These are phyloP conservation scores for Podocnemis expansa DNA, from an alignment of 2,113 vertebrate species.

Conservation along the genomic window DNA sequence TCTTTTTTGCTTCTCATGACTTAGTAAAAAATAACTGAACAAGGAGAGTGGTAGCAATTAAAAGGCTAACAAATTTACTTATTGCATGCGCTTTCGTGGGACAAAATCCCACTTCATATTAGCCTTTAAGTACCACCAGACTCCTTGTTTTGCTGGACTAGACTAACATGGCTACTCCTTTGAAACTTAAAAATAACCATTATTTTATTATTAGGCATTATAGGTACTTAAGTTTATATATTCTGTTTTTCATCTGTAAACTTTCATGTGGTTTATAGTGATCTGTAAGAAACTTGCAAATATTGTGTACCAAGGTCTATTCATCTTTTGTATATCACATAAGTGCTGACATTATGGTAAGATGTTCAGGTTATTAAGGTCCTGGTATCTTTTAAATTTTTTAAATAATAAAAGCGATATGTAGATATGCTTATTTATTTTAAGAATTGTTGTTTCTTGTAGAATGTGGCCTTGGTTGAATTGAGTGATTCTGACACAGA, in stretches of 20 bases:
- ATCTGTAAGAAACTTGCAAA: background rate
- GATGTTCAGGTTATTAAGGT: background rate
- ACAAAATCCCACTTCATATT: too few relatives aligned
- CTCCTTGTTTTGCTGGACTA: too few relatives aligned
- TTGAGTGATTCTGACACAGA: conserved; percentile 80
- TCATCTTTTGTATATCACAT: background rate
- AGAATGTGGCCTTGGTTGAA: conserved; percentile 92
- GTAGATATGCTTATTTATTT: background rate
- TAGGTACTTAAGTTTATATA: background rate
- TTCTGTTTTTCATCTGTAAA: background rate
- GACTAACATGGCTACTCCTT: too few relatives aligned
- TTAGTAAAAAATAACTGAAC: background rate
- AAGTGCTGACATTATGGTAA: background rate
- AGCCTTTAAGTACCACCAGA: too few relatives aligned
- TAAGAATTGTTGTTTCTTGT: background rate
- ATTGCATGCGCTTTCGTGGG: too few relatives aligned
- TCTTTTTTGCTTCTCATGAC: background rate
- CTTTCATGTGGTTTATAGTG: background rate
- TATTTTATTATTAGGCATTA: background rate
- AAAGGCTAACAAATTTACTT: too few relatives aligned
- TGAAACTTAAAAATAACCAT: too few relatives aligned
- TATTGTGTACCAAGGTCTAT: background rate
- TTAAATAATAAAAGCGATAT: background rate
- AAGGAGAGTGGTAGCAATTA: too few relatives aligned
- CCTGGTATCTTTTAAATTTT: background rate